A percentile compares a stretch with the other conserved stretches of the same genome.
Evolutionary conservation across 2,888 invertebrate genomes (phyloP).

Genomic region (Erebia palarica): DNA sequence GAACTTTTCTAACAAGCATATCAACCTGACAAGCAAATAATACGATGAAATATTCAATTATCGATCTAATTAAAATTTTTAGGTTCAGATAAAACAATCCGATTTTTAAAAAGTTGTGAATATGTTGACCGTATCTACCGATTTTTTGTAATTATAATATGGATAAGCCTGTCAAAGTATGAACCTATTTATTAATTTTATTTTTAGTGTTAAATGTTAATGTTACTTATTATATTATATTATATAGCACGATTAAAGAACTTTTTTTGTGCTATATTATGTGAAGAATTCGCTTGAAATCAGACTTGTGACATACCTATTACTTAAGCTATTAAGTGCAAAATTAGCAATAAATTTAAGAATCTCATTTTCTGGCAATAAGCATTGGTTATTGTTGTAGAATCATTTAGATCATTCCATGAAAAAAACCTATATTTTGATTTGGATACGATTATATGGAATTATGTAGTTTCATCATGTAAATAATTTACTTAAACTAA

Average conservation of each 20-base stretch:
- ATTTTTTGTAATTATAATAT: slow-evolving; percentile 1
- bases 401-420: slow-evolving; percentile 63
- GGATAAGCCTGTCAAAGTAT: background rate
- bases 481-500: no score
- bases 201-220: background rate
- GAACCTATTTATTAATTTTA: slow-evolving; percentile 13
- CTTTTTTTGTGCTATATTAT: background rate
- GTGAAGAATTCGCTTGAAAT: background rate
- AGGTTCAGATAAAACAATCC: background rate
- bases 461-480: background rate
- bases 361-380: slow-evolving; percentile 52
- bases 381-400: slow-evolving; percentile 32
- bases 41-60: background rate
- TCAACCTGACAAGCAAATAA: background rate
- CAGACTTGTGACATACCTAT: slow-evolving; percentile 2
- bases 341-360: slow-evolving; percentile 49
- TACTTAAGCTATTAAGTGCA: slow-evolving; percentile 11
- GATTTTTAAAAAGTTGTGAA: background rate
- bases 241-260: background rate
- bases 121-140: background rate
- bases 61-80: background rate
- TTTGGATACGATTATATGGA: slow-evolving; percentile 15
- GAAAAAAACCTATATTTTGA: slow-evolving; percentile 41
- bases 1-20: background rate
- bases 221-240: background rate